These are phyloP conservation scores for Diarsia dahlii DNA, from an alignment of 2,888 invertebrate genomes.

Conservation along the genomic window DNA sequence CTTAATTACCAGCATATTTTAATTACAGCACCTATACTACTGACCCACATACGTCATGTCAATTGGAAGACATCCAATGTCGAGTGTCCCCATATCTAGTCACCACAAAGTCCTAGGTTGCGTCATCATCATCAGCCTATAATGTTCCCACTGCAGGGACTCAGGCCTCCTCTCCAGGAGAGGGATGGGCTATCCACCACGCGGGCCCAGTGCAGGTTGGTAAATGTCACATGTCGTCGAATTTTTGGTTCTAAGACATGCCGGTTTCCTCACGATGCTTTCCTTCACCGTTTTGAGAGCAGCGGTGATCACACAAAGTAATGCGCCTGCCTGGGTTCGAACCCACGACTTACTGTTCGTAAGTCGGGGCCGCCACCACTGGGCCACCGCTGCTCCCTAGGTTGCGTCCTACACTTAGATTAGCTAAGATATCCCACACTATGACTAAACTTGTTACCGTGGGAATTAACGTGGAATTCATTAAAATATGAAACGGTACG, in stretches of 20 bases:
- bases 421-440: neutral
- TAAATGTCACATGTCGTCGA: too few species aligned
- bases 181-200: too few species aligned
- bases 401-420: conserved; percentile 1
- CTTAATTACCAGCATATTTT: conserved; percentile 5
- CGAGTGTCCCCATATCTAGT: conserved; percentile 1
- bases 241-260: too few species aligned
- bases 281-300: too few species aligned
- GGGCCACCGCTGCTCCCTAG: neutral
- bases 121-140: neutral
- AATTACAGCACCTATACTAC: conserved; percentile 1
- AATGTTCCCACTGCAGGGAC: too few species aligned
- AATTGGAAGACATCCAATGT: conserved; percentile 52
- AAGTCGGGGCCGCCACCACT: too few species aligned
- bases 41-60: conserved; percentile 29
- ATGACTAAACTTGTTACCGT: conserved; percentile 46
- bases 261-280: too few species aligned
- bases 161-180: too few species aligned
- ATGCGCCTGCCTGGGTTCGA: too few species aligned
- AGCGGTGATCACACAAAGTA: too few species aligned
- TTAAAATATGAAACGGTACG: conserved; percentile 1
- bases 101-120: neutral
- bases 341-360: too few species aligned
- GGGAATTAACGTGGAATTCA: conserved; percentile 25
- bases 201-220: too few species aligned